Evolutionary conservation across 2,888 invertebrate species (phyloP).

Genomic region (Ganaspis brasiliensis): DNA sequence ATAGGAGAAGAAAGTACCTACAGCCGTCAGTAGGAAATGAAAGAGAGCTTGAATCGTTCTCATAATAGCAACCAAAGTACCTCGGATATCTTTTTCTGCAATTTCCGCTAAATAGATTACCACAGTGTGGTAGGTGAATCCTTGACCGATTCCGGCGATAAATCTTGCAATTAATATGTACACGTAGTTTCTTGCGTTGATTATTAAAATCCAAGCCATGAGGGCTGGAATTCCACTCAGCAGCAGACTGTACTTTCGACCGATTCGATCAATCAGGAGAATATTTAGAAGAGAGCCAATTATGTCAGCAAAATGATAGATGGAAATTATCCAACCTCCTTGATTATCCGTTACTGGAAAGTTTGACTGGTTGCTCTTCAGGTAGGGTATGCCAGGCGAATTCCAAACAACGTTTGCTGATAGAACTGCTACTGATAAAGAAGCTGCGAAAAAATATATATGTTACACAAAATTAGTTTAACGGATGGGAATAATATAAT

Average conservation of each 20-base stretch:
- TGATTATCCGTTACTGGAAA: conserved; percentile 69
- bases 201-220: conserved; percentile 72
- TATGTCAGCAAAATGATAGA: conserved; percentile 72
- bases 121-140: conserved; percentile 80
- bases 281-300: conserved; percentile 71
- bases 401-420: conserved; percentile 68
- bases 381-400: conserved; percentile 72
- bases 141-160: conserved; percentile 80
- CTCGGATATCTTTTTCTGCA: conserved; percentile 82
- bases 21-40: conserved; percentile 72
- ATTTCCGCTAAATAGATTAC: conserved; percentile 85
- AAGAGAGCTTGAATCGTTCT: conserved; percentile 81
- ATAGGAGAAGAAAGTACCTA: conserved; percentile 81
- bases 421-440: conserved; percentile 25
- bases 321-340: conserved; percentile 74
- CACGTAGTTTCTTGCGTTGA: conserved; percentile 64
- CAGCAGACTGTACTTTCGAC: conserved; percentile 71
- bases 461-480: not conserved
- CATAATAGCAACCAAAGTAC: conserved; percentile 82
- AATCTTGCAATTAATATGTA: conserved; percentile 79
- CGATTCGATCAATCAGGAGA: conserved; percentile 71
- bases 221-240: conserved; percentile 71
- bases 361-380: conserved; percentile 65
- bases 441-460: not conserved
- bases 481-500: too few relatives aligned